Percentiles rank a stretch among this genome's conserved stretches.
Conservation (phyloP, 2,797 vertebrate species). For the Rhyacichthys aspro region DNA sequence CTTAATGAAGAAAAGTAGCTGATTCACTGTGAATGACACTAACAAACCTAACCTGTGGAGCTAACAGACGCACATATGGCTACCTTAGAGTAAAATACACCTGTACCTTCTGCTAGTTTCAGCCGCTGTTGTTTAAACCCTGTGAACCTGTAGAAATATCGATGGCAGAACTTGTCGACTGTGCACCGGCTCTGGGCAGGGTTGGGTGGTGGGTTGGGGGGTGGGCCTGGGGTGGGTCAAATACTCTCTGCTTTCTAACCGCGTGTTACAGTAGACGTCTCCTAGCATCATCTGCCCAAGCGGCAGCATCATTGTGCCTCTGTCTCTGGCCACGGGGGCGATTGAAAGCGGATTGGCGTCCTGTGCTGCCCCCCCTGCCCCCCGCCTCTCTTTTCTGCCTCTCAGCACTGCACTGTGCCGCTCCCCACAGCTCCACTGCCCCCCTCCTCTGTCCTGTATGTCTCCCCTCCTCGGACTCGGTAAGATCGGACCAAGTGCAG, state of each 20-base stretch:
- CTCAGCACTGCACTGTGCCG: slow-evolving; percentile 44
- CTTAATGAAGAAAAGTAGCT: too few relatives aligned
- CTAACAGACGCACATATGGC: not conserved
- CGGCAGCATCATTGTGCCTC: slow-evolving; percentile 35
- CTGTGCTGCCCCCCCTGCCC: slow-evolving; percentile 24
- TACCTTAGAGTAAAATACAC: not conserved
- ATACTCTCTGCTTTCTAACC: slow-evolving; percentile 78
- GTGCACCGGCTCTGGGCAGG: slow-evolving; percentile 39
- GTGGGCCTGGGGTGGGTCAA: slow-evolving; percentile 52
- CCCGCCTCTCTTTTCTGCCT: slow-evolving; percentile 25
- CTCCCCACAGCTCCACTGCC: slow-evolving; percentile 56
- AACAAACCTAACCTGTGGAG: not conserved
- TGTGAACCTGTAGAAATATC: slow-evolving; percentile 3
- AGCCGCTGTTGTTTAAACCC: not conserved
- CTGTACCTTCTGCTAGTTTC: not conserved
- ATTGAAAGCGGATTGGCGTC: not conserved
- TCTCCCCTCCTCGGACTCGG: slow-evolving; percentile 66
- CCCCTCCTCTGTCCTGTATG: slow-evolving; percentile 57
- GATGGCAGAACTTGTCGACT: slow-evolving; percentile 50
- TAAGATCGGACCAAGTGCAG: slow-evolving; percentile 75
- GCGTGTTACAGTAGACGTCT: slow-evolving; percentile 79
- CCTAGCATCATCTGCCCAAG: slow-evolving; percentile 54
- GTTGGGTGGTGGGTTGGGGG: slow-evolving; percentile 17
- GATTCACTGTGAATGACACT: too few relatives aligned
- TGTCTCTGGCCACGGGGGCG: slow-evolving; percentile 43